Conservation (phyloP, 2,888 invertebrate genomes). For the Nesidiocoris tenuis region DNA sequence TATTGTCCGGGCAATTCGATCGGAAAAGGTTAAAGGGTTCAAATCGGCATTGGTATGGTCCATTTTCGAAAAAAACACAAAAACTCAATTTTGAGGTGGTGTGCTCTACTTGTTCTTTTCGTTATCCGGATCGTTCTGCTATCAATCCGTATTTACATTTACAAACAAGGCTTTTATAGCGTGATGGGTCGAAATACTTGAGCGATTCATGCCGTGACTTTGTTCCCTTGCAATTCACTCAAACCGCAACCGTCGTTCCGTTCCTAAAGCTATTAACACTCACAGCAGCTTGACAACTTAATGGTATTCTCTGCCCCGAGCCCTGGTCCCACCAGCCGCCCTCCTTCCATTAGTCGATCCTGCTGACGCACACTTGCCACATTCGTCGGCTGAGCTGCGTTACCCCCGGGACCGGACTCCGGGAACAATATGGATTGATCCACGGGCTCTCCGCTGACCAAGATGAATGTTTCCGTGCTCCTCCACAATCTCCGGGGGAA, state of each 20-base stretch:
- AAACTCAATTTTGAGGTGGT: too few relatives aligned
- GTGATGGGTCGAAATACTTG: background rate
- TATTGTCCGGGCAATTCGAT: too few relatives aligned
- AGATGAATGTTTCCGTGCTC: background rate
- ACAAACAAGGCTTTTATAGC: background rate
- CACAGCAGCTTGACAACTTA: slow-evolving; percentile 16
- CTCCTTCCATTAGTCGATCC: background rate
- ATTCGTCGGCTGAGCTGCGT: background rate
- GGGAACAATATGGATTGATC: slow-evolving; percentile 23
- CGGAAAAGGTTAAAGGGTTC: too few relatives aligned
- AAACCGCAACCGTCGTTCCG: background rate
- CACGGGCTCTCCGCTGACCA: background rate
- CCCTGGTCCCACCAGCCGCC: background rate
- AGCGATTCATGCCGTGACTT: background rate
- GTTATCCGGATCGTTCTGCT: too few relatives aligned
- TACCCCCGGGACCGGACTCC: background rate
- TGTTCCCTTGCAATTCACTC: background rate
- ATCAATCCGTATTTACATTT: too few relatives aligned
- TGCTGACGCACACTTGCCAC: background rate
- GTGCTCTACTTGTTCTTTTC: too few relatives aligned
- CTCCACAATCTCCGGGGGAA: background rate
- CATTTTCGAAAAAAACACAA: too few relatives aligned
- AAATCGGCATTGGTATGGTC: too few relatives aligned
- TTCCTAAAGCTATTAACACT: slow-evolving; percentile 14
- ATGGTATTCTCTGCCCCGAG: background rate